phyloP scores from a whole-genome alignment of 2,113 vertebrate species.

The Variabilichromis moorii region DNA sequence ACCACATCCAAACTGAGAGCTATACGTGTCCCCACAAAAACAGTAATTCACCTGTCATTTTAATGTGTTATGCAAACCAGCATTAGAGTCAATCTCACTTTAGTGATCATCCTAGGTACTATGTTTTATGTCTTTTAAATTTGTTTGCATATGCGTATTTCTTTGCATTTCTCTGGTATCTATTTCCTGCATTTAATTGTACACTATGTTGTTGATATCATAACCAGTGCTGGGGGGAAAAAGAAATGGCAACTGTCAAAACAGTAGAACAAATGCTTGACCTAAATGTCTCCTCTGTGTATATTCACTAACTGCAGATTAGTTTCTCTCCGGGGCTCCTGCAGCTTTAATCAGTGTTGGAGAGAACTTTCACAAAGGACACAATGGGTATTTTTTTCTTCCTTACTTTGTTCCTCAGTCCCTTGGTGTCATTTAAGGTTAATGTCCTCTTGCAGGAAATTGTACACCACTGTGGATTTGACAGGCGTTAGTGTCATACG shows the following conservation, averaged over 20 bases:
- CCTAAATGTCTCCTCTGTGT: slow-evolving; percentile 26
- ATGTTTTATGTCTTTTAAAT: slow-evolving; percentile 5
- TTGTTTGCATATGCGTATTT: background rate
- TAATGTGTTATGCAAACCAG: background rate
- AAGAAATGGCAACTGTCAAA: slow-evolving; percentile 18
- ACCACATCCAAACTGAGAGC: slow-evolving; percentile 5
- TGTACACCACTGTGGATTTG: slow-evolving; percentile 27
- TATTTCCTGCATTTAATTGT: slow-evolving; percentile 37
- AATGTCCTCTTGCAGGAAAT: slow-evolving; percentile 37
- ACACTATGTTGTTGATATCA: slow-evolving; percentile 30
- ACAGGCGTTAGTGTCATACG: slow-evolving; percentile 43
- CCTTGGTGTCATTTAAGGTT: slow-evolving; percentile 33
- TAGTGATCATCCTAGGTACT: background rate
- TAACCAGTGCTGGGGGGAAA: background rate
- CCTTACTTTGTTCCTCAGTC: background rate
- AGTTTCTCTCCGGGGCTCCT: slow-evolving; percentile 10
- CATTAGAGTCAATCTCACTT: background rate
- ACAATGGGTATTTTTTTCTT: background rate
- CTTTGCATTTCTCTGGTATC: background rate
- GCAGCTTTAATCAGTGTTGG: slow-evolving; percentile 3
- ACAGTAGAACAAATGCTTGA: slow-evolving; percentile 25
- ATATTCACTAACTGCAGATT: slow-evolving; percentile 46
- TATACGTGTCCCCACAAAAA: slow-evolving; percentile 10
- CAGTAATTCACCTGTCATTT: background rate
- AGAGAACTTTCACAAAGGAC: slow-evolving; percentile 14